Conservation (phyloP, 2,797 vertebrate genomes). For the Oophaga sylvatica region DNA sequence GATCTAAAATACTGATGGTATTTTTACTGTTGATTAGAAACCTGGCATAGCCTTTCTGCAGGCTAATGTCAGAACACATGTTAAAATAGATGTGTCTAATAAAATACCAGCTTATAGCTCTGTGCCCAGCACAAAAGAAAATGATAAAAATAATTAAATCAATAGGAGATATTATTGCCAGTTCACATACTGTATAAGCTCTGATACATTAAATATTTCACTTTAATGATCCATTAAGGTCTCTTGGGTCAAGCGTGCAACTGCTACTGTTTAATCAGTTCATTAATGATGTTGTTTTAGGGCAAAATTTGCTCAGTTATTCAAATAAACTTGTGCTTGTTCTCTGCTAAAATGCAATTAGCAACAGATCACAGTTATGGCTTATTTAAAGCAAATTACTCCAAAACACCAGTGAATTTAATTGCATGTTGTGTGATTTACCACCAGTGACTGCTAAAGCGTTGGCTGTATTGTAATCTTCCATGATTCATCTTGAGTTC, state of each 20-base stretch:
- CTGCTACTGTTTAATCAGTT: conserved; percentile 16
- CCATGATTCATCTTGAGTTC: conserved; percentile 31
- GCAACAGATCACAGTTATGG: conserved; percentile 72
- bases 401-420: conserved; percentile 76
- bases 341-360: conserved; percentile 48
- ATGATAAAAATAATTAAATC: not conserved
- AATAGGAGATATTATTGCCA: not conserved
- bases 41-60: not conserved
- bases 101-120: not conserved
- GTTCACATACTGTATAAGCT: not conserved
- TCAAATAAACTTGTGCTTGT: conserved; percentile 28
- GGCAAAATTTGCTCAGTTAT: conserved; percentile 33
- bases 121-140: not conserved
- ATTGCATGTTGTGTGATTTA: conserved; percentile 73
- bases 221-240: not conserved
- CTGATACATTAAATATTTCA: not conserved
- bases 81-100: too few species aligned
- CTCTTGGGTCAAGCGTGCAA: conserved; percentile 3
- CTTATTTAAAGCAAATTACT: conserved; percentile 74
- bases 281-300: conserved; percentile 38
- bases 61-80: not conserved
- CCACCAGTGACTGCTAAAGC: conserved; percentile 67
- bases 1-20: too few species aligned
- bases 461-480: conserved; percentile 32
- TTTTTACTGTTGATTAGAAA: not conserved